Evolutionary conservation across 2,113 vertebrate species (phyloP), one percentile per base, ranked within the genome.

Genomic region (Perognathus longimembris): DNA sequence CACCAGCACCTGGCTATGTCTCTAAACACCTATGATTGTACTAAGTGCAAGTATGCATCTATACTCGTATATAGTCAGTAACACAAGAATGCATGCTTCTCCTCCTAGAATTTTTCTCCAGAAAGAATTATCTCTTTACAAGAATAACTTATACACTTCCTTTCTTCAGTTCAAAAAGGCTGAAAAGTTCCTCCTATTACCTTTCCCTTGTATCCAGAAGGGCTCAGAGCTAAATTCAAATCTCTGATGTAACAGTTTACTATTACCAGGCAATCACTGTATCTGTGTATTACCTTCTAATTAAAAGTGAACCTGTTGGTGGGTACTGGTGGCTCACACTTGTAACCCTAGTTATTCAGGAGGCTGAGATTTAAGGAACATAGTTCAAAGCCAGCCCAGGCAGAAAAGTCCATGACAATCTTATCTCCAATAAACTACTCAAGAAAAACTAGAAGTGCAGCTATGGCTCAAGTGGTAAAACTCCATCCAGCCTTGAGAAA

Each of bases 121-220:
- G 12, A 20, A 85, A 94, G 36, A 95, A 87, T 88, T 77, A 21
- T 87, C 32, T 95, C 3, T 81, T 32, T 63, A 75, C 5, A 73
- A 78, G 8, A 92, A 88, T 26, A 93, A 88, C 18, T 75, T 79
- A 4, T 17, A 83, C 54, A 57, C 54, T 88, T 87, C 34, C 61
- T 90, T 83, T 91, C 40, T 57, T 64, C 17, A 34, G 74, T 92
- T 91, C 21, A 85, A 42, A 87, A 87, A 88, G 36, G 54, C 78
- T 82, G 12, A 32, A 40, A 94, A 96, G 79, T 88, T 26, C 36
- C 70, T 70, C 71, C 73, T 85, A 32, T 40, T 61, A 0, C 12
- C 6, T 28, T 67, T 89, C 69, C 70, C 61, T 90, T 94, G 61
- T 88, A 90, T 92, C 85, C 64, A 85, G 83, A 85, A n/a, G 91